Evolutionary conservation across 2,797 vertebrate species (phyloP).

Genomic region (Morus bassanus): DNA sequence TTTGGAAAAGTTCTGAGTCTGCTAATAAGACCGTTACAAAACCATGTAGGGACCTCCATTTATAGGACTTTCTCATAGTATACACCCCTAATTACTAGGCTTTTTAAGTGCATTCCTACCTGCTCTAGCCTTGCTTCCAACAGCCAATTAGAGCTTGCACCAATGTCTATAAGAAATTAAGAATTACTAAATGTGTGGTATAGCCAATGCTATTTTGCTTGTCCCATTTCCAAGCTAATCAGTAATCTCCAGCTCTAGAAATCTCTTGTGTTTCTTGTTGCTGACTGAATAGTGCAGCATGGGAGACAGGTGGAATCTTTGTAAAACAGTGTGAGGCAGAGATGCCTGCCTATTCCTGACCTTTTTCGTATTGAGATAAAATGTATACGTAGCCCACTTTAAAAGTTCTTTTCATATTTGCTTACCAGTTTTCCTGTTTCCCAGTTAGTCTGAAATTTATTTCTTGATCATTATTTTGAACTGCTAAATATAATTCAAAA

Average conservation of each 20-base stretch:
- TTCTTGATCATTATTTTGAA: background rate
- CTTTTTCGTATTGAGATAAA: background rate
- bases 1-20: background rate
- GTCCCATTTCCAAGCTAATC: background rate
- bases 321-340: background rate
- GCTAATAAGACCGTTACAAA: background rate
- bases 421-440: background rate
- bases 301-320: background rate
- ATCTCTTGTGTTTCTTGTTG: background rate
- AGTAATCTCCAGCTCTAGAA: background rate
- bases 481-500: background rate
- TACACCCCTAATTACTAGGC: background rate
- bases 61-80: background rate
- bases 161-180: background rate
- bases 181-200: background rate
- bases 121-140: background rate
- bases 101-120: background rate
- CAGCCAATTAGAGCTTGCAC: background rate
- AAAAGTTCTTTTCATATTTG: background rate
- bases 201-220: background rate
- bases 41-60: background rate
- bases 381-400: background rate
- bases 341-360: background rate
- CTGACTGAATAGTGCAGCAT: background rate
- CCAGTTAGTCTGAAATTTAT: background rate